Percentiles rank a stretch among this genome's conserved stretches.
Evolutionary conservation across 2,113 vertebrate species (phyloP).

Genomic region (Dromiciops gliroides): DNA sequence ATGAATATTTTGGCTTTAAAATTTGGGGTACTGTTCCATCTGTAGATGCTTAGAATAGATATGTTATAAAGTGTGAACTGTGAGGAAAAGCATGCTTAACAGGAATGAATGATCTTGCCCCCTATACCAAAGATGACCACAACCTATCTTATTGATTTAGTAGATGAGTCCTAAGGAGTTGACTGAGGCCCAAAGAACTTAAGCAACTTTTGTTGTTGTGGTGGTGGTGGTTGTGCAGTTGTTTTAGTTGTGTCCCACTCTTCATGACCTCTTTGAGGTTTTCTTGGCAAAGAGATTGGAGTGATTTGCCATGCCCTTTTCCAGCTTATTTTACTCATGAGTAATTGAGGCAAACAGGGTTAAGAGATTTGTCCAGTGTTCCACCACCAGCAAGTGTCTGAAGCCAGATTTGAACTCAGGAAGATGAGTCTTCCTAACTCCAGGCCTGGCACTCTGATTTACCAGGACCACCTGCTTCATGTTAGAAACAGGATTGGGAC

Average conservation of each 20-base stretch:
- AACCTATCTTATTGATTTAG: background rate
- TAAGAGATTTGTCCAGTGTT: background rate
- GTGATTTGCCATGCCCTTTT: background rate
- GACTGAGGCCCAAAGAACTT: background rate
- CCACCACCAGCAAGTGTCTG: background rate
- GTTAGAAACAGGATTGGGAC: background rate
- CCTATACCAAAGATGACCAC: background rate
- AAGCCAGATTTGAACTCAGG: background rate
- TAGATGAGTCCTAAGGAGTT: background rate
- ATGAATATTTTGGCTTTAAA: conserved; percentile 32
- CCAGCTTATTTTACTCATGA: background rate
- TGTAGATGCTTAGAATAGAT: background rate
- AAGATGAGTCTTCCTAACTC: background rate
- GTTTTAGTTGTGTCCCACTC: background rate
- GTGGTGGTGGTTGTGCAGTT: too few species aligned
- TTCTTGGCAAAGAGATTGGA: background rate
- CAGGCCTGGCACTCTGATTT: background rate
- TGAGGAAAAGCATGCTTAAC: background rate
- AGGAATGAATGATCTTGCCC: conserved; percentile 6
- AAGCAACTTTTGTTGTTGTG: background rate
- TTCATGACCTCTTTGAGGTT: background rate
- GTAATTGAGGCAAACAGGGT: background rate
- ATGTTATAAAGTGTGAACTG: background rate
- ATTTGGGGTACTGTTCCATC: background rate
- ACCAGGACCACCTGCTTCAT: too few species aligned